Evolutionary conservation across 1,140 invertebrate species (phyloP), one percentile per base, ranked within the genome.

Genomic region (Cydia fagiglandana): DNA sequence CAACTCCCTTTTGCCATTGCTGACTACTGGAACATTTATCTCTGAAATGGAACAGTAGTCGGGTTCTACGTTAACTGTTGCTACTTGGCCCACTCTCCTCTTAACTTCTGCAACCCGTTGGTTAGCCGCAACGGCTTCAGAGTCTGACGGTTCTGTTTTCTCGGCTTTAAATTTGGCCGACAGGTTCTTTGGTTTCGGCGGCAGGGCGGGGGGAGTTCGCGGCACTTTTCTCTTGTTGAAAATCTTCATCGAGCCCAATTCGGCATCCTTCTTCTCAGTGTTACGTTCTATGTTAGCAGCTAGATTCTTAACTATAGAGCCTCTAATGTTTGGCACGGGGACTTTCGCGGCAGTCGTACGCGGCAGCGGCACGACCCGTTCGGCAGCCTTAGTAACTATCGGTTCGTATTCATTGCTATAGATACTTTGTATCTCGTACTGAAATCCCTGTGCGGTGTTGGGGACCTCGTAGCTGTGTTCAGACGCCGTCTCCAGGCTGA

Each of bases 171-270:
- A 94, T 94, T 94, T 96, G 87, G 93, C 94, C 89, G 88, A 94
- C 85, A 94, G 93, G 93, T 94, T 96, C 88, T 94, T 94, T 79
- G 95, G 95, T 85, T 96, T 96, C 20, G 95, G 96, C 13, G 95
- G 95, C 75, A 96, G 85, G 74, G 95, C 95, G 76, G 96, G 95
- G 38, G 96, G 95, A 64, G 94, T 94, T 83, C 95, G 94, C 78
- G 94, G 92, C 41, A 94, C 94, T 87, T 95, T 95, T 79, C 85
- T 92, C 80, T 93, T 94, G 78, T 94, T 93, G 68, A 94, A 89
- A 78, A 91, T 91, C 74, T 91, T 92, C 88, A 92, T 91, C 15
- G 87, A 83, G 75, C 86, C 89, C 38, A 87, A 78, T 75, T 85
- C 87, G n/a, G 81, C 88, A 56, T 90, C 89, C 75, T 75, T 75